Conservation (phyloP, 2,113 vertebrate species). For the Colius striatus region DNA sequence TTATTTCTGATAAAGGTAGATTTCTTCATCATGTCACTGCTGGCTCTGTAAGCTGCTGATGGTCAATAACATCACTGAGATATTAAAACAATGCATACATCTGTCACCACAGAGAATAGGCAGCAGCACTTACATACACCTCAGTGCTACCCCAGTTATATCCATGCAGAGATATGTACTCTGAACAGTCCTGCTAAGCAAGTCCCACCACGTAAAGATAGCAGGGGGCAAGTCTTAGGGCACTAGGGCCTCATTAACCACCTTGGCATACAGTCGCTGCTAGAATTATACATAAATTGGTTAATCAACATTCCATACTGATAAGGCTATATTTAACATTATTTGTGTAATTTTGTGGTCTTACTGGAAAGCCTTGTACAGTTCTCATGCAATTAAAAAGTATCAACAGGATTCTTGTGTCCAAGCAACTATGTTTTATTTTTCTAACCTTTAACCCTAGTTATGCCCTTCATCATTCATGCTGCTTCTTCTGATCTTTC, state of each 20-base stretch:
- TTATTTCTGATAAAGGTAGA: background rate
- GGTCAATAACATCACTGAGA: background rate
- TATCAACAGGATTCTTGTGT: background rate
- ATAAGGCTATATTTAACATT: background rate
- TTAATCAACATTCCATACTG: background rate
- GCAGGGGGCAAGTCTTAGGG: background rate
- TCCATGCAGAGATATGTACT: background rate
- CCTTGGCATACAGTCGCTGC: background rate
- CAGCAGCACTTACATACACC: background rate
- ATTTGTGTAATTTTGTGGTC: background rate
- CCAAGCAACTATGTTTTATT: background rate
- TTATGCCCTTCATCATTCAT: background rate
- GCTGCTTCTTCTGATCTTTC: background rate
- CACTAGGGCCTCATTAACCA: background rate
- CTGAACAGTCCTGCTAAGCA: background rate
- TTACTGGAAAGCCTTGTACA: background rate
- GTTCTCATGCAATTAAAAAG: constrained; percentile 34
- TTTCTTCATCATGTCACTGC: background rate
- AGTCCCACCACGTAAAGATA: background rate
- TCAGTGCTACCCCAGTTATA: background rate
- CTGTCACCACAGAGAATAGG: background rate
- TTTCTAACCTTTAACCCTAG: background rate
- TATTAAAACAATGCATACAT: background rate
- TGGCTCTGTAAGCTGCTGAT: background rate
- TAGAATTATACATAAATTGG: background rate